Conservation (phyloP, 2,888 invertebrate species). For the Lasioglossum figueresi region DNA sequence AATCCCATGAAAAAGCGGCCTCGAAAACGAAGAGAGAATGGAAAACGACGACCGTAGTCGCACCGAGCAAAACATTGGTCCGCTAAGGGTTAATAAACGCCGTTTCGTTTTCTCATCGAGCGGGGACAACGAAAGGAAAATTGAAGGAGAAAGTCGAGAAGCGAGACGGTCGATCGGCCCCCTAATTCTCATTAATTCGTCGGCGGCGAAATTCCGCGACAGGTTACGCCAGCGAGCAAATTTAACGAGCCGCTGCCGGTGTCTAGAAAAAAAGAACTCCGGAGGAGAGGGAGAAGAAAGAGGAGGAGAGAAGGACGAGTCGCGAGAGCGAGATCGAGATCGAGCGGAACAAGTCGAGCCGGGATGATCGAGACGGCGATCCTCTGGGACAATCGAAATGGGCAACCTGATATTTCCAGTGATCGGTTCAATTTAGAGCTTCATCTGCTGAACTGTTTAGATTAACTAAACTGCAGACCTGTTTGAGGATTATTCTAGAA, state of each 20-base stretch:
- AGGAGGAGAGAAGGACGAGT: slow-evolving; percentile 20
- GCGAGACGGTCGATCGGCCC: slow-evolving; percentile 11
- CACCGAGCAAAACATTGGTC: neutral
- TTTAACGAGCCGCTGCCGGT: slow-evolving; percentile 51
- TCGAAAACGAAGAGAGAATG: no score
- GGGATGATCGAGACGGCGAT: neutral
- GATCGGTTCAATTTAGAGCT: neutral
- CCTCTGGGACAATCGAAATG: neutral
- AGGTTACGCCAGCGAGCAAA: slow-evolving; percentile 53
- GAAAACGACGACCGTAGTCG: neutral
- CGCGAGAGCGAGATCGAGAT: neutral
- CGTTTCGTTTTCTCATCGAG: neutral
- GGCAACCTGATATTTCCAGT: neutral
- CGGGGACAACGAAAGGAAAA: neutral
- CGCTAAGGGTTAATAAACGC: neutral
- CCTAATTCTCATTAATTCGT: slow-evolving; percentile 35
- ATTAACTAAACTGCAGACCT: no score
- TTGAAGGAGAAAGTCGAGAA: neutral
- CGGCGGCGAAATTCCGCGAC: slow-evolving; percentile 50
- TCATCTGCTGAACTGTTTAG: neutral
- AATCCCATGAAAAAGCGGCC: no score
- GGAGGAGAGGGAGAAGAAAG: no score
- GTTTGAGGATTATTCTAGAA: no score
- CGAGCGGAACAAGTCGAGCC: slow-evolving; percentile 19
- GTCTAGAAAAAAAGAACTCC: neutral